Conservation (phyloP, 2,888 invertebrate genomes). For the Perdita meconis region DNA sequence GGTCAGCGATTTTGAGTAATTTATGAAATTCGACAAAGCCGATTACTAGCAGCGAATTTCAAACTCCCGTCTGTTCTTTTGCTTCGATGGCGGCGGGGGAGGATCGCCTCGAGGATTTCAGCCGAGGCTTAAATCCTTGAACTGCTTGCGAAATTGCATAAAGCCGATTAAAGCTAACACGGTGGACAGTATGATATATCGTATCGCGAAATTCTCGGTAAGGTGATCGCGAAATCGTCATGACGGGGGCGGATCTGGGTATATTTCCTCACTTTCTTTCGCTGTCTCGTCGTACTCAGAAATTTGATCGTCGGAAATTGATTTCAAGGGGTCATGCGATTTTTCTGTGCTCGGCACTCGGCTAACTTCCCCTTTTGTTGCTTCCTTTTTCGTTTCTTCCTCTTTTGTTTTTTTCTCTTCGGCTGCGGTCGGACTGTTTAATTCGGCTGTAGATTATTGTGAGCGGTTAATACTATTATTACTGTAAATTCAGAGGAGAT, state of each 20-base stretch:
- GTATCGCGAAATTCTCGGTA: background rate
- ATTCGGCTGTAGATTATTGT: background rate
- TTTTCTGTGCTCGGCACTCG: background rate
- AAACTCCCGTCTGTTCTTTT: conserved; percentile 16
- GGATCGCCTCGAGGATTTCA: background rate
- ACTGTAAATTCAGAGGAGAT: no score
- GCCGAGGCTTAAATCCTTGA: conserved; percentile 9
- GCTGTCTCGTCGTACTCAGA: background rate
- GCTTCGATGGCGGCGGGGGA: background rate
- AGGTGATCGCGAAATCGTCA: no score
- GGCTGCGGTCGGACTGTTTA: no score
- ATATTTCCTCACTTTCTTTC: conserved; percentile 23
- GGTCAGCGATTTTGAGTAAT: background rate
- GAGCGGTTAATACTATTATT: no score
- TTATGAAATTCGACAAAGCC: conserved; percentile 25
- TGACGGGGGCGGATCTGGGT: no score
- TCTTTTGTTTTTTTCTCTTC: no score
- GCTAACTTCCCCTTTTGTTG: no score
- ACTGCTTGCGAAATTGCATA: conserved; percentile 28
- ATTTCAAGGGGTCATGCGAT: background rate
- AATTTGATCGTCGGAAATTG: no score
- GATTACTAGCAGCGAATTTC: conserved; percentile 15
- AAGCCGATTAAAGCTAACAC: conserved; percentile 20
- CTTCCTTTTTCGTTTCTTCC: no score
- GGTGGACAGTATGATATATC: no score